A percentile compares a stretch with the other conserved stretches of the same genome.
Evolutionary conservation across 2,797 vertebrate genomes (phyloP).

Genomic region (Rhinophrynus dorsalis): DNA sequence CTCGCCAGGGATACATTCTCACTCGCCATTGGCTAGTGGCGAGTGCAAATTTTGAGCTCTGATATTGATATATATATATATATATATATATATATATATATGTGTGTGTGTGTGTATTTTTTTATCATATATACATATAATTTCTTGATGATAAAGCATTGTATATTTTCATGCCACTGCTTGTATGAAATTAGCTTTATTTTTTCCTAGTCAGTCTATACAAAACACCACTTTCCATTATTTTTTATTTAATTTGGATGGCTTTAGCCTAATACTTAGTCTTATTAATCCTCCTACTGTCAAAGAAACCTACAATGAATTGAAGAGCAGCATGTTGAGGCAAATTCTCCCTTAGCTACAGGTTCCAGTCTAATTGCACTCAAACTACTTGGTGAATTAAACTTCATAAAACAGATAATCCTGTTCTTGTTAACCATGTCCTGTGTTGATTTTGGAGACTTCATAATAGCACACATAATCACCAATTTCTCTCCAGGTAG

Average conservation of each 20-base stretch:
- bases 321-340: constrained; percentile 10
- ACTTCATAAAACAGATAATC: constrained; percentile 34
- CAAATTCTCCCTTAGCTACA: constrained; percentile 22
- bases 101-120: too few relatives aligned
- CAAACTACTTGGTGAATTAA: constrained; percentile 25
- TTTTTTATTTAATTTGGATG: neutral
- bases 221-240: neutral
- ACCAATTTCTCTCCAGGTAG: constrained; percentile 34
- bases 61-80: too few relatives aligned
- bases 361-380: constrained; percentile 31
- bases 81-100: too few relatives aligned
- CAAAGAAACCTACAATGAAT: constrained; percentile 1
- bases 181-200: too few relatives aligned
- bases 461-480: constrained; percentile 20
- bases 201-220: too few relatives aligned
- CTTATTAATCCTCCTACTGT: constrained; percentile 10
- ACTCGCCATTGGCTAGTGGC: too few relatives aligned
- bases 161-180: too few relatives aligned
- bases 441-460: constrained; percentile 24
- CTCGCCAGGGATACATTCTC: too few relatives aligned
- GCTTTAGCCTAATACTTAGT: neutral
- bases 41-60: too few relatives aligned
- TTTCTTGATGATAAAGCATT: too few relatives aligned
- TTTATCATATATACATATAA: too few relatives aligned
- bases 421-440: constrained; percentile 6